Percentiles rank a stretch among this genome's conserved stretches.
Conservation (phyloP, 1,140 invertebrate genomes). For the Penaeus indicus region DNA sequence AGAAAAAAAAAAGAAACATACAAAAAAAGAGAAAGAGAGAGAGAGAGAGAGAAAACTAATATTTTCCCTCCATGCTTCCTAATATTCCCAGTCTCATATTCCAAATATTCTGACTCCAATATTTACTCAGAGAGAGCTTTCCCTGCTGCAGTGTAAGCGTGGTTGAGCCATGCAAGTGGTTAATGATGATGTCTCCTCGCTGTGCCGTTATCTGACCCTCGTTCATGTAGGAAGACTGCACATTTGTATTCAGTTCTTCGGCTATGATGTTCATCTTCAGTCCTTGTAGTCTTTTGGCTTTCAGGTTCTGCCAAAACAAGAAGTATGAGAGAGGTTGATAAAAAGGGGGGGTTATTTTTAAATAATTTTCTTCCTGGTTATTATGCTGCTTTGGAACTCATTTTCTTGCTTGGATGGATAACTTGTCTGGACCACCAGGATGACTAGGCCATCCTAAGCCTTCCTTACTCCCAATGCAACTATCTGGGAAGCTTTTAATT, state of each 20-base stretch:
- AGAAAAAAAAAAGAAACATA: too few relatives aligned
- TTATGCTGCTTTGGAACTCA: neutral
- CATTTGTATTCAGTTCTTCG: conserved; percentile 35
- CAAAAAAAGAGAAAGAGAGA: too few relatives aligned
- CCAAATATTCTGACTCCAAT: neutral
- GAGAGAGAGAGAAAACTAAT: too few relatives aligned
- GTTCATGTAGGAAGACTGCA: conserved; percentile 46
- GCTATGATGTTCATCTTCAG: conserved; percentile 44
- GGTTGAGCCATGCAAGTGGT: conserved; percentile 46
- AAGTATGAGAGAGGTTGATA: neutral
- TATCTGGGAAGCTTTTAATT: too few relatives aligned
- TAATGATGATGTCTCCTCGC: conserved; percentile 24
- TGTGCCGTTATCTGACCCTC: conserved; percentile 39
- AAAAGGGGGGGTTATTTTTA: neutral
- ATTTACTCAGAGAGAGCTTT: conserved; percentile 47
- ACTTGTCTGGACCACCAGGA: too few relatives aligned
- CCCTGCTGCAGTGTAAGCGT: conserved; percentile 34
- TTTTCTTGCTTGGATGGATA: too few relatives aligned
- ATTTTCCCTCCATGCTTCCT: too few relatives aligned
- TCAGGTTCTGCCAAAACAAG: conserved; percentile 23
- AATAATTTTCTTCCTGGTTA: neutral
- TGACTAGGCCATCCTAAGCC: too few relatives aligned
- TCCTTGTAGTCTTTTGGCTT: conserved; percentile 54
- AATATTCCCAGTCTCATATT: too few relatives aligned
- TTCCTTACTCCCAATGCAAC: too few relatives aligned